Conservation (phyloP, 2,797 vertebrate genomes). For the Diglossa cyanea region DNA sequence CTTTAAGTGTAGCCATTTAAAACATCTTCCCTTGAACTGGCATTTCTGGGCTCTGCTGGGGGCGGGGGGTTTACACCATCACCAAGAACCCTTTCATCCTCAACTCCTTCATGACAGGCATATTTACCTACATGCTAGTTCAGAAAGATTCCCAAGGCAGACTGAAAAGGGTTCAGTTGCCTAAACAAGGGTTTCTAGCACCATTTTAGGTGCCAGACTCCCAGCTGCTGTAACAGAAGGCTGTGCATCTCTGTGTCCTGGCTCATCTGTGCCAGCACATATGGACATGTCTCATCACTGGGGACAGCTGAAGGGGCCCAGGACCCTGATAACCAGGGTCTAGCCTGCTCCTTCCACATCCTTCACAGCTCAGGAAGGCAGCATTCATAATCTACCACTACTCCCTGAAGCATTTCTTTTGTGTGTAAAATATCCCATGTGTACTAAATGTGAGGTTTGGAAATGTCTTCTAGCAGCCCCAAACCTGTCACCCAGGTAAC, state of each 20-base stretch:
- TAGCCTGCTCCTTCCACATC: background rate
- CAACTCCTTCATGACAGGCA: background rate
- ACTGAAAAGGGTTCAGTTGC: background rate
- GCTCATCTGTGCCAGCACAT: constrained; percentile 12
- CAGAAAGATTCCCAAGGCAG: background rate
- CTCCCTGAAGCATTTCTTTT: background rate
- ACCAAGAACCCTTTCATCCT: background rate
- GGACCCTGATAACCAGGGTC: background rate
- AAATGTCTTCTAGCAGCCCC: background rate
- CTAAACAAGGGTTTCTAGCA: constrained; percentile 30
- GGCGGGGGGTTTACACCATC: background rate
- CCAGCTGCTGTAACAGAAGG: constrained; percentile 57
- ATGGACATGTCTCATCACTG: background rate
- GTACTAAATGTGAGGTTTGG: background rate
- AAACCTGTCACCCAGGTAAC: background rate
- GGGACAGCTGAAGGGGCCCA: background rate
- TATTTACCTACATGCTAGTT: background rate
- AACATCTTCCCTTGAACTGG: background rate
- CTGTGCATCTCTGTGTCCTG: background rate
- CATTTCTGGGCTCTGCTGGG: background rate
- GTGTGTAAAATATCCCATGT: background rate
- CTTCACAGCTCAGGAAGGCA: background rate
- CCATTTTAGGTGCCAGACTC: constrained; percentile 51
- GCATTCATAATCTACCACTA: background rate
- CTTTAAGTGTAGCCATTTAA: background rate